Evolutionary conservation across 2,888 invertebrate genomes (phyloP), one percentile per base, ranked within the genome.

Genomic region (Lasioglossum figueresi): DNA sequence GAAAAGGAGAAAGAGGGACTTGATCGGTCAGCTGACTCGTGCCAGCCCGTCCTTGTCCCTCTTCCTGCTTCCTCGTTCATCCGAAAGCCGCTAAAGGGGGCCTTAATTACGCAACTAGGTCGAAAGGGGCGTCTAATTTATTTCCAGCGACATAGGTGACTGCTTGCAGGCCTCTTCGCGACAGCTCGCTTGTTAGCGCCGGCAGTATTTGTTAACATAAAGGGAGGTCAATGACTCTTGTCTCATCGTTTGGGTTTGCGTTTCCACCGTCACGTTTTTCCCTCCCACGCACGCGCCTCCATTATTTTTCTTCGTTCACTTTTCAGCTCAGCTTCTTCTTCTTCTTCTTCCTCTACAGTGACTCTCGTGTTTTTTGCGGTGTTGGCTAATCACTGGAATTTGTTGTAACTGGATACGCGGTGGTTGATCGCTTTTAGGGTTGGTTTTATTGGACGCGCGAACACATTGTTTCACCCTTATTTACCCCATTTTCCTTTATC

Each of bases 21-120:
- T 80, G 84, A 82, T 88, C 86, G 84, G 91, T 90, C 91, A 91
- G 90, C 89, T 90, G 91, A 88, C 85, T 87, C 82, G 66, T 43
- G 80, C 72, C 77, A 43, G 45, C 4, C 48, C 76, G 88, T 89
- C 89, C 90, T 91, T 89, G 88, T 91, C 88, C 83, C 86, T 84
- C 85, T 86, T 87, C 76, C 73, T 76, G 85, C 85, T 88, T 85
- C 88, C 87, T 83, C 86, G 87, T 88, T 89, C 89, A 90, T 91
- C 91, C 90, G 89, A 88, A 89, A 91, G 89, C 88, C 83, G 74
- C 85, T 86, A 90, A 88, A 91, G 93, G 94, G 93, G 91, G 91
- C 93, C 93, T 93, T 93, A 94, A 94, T 94, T 94, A 94, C 93
- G 92, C 93, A 94, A 94, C 91, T 94, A 93, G 94, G 94, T 94